Evolutionary conservation across 2,888 invertebrate genomes (phyloP).

Genomic region (Blastobasis adustella): DNA sequence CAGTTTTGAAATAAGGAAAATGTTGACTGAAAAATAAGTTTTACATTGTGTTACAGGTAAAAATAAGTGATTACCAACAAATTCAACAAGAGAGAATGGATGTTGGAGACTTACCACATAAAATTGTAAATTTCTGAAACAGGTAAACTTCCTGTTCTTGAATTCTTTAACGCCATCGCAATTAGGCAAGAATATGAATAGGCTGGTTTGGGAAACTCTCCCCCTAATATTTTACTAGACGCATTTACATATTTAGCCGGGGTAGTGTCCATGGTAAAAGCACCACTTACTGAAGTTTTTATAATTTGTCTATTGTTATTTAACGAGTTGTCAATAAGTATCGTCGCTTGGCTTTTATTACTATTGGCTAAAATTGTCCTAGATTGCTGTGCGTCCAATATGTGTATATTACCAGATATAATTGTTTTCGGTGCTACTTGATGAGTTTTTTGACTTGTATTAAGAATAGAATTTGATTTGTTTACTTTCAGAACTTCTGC

Average conservation of each 20-base stretch:
- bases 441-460: constrained; percentile 60
- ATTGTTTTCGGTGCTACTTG: constrained; percentile 67
- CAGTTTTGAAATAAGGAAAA: constrained; percentile 98
- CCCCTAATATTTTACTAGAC: constrained; percentile 60
- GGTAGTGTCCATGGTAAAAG: constrained; percentile 56
- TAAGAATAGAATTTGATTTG: constrained; percentile 62
- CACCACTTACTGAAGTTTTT: constrained; percentile 58
- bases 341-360: constrained; percentile 64
- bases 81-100: no score
- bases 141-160: constrained; percentile 93
- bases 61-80: no score
- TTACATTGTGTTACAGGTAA: no score
- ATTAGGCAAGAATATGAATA: constrained; percentile 99
- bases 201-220: constrained; percentile 93
- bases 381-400: constrained; percentile 66
- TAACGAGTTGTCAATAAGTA: constrained; percentile 65
- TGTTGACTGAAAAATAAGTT: constrained; percentile 83
- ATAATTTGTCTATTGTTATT: constrained; percentile 66
- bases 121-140: constrained; percentile 99
- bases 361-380: constrained; percentile 67
- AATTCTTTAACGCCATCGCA: constrained; percentile 98
- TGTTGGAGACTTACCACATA: constrained; percentile 86
- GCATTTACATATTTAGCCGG: constrained; percentile 58
- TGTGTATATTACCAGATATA: constrained; percentile 71
- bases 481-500: constrained; percentile 62